Conservation (phyloP, 2,797 vertebrate species). For the Synaphobranchus kaupii region DNA sequence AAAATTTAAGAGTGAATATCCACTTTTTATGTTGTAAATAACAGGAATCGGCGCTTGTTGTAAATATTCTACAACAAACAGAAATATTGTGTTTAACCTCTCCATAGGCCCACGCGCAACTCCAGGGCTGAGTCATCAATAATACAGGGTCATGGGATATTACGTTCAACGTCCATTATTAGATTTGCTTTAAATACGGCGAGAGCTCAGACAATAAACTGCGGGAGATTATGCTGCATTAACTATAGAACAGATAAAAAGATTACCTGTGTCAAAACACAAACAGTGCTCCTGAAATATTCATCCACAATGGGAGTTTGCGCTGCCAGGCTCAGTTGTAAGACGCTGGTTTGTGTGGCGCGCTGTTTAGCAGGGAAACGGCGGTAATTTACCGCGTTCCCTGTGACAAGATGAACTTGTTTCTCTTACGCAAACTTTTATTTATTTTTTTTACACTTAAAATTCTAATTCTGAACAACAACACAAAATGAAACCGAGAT, state of each 20-base stretch:
- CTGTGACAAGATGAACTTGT: slow-evolving; percentile 36
- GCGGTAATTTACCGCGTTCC: slow-evolving; percentile 39
- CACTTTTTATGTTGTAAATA: slow-evolving; percentile 60
- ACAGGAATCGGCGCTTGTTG: slow-evolving; percentile 54
- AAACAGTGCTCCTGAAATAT: slow-evolving; percentile 55
- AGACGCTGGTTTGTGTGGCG: not conserved
- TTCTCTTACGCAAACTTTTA: slow-evolving; percentile 25
- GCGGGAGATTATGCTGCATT: slow-evolving; percentile 47
- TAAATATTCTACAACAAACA: slow-evolving; percentile 66
- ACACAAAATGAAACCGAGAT: slow-evolving; percentile 45
- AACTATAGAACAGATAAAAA: slow-evolving; percentile 51
- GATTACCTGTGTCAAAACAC: slow-evolving; percentile 48
- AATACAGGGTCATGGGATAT: slow-evolving; percentile 60
- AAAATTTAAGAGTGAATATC: slow-evolving; percentile 49
- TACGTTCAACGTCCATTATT: slow-evolving; percentile 59
- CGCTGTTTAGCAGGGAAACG: slow-evolving; percentile 16
- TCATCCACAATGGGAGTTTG: slow-evolving; percentile 38
- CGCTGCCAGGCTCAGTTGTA: slow-evolving; percentile 26
- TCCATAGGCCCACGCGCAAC: slow-evolving; percentile 53
- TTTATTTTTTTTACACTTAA: slow-evolving; percentile 46
- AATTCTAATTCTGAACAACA: slow-evolving; percentile 50
- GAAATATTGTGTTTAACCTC: slow-evolving; percentile 62
- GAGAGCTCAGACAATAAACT: slow-evolving; percentile 49
- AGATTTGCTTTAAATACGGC: slow-evolving; percentile 58
- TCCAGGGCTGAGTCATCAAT: slow-evolving; percentile 60